Percentiles rank a stretch among this genome's conserved stretches.
Conservation (phyloP, 2,113 vertebrate genomes). For the Oriolus oriolus region DNA sequence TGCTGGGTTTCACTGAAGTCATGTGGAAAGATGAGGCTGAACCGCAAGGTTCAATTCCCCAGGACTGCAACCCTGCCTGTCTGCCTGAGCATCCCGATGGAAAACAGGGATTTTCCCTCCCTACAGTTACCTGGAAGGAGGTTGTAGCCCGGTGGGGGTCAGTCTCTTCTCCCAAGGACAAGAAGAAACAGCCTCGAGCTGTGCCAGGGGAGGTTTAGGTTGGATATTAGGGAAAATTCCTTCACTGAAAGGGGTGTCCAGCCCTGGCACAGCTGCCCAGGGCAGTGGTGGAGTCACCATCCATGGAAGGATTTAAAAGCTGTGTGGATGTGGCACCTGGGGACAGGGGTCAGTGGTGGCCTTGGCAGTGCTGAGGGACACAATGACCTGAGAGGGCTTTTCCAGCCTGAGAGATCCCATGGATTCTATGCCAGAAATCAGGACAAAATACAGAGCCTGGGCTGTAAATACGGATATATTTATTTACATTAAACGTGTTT, state of each 20-base stretch:
- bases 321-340: not conserved
- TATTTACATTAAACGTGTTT: not conserved
- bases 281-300: not conserved
- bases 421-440: not conserved
- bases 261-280: not conserved
- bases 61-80: not conserved
- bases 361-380: not conserved
- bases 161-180: not conserved
- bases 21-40: not conserved
- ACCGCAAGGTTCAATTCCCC: not conserved
- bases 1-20: not conserved
- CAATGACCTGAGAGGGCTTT: not conserved
- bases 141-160: not conserved
- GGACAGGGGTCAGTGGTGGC: not conserved
- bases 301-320: not conserved
- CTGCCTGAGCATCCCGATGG: not conserved
- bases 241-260: not conserved
- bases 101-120: not conserved
- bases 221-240: not conserved
- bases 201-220: not conserved
- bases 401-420: not conserved
- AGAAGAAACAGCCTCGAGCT: not conserved
- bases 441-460: not conserved
- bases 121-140: not conserved
- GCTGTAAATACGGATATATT: not conserved